Percentiles rank a stretch among this genome's conserved stretches.
These are phyloP conservation scores for Hystrix cristata DNA, from an alignment of 2,113 vertebrate genomes.

Conservation along the genomic window DNA sequence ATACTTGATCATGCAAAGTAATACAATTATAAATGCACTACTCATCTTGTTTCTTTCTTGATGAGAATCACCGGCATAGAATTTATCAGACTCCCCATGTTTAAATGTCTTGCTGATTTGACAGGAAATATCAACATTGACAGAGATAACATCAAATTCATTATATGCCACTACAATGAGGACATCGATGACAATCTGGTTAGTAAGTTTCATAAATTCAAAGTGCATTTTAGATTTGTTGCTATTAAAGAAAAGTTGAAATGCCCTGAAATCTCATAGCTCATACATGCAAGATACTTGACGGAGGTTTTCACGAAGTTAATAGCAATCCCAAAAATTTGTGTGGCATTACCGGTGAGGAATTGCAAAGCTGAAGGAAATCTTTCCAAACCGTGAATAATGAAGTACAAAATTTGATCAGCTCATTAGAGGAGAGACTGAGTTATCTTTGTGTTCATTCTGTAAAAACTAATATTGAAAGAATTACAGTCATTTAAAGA, in stretches of 20 bases:
- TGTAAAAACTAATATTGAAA: slow-evolving; percentile 72
- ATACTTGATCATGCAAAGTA: slow-evolving; percentile 59
- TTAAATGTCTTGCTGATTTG: slow-evolving; percentile 77
- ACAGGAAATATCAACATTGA: slow-evolving; percentile 73
- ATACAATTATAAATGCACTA: slow-evolving; percentile 65
- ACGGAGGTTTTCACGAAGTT: slow-evolving; percentile 77
- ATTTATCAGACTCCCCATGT: slow-evolving; percentile 75
- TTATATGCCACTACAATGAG: slow-evolving; percentile 63
- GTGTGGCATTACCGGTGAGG: slow-evolving; percentile 57
- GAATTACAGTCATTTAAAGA: slow-evolving; percentile 68
- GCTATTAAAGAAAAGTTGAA: slow-evolving; percentile 72
- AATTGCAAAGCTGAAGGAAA: slow-evolving; percentile 65
- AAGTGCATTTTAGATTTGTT: slow-evolving; percentile 76
- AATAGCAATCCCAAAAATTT: slow-evolving; percentile 71
- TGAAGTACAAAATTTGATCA: slow-evolving; percentile 75
- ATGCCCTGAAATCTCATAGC: slow-evolving; percentile 76
- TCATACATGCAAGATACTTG: slow-evolving; percentile 56
- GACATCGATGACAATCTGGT: slow-evolving; percentile 78
- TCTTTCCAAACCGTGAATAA: slow-evolving; percentile 67
- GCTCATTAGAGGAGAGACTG: slow-evolving; percentile 68
- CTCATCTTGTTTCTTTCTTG: slow-evolving; percentile 74
- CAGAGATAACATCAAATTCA: slow-evolving; percentile 79
- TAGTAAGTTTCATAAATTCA: slow-evolving; percentile 79
- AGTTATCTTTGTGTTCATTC: slow-evolving; percentile 70
- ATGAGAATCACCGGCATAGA: slow-evolving; percentile 71